Percentiles rank a stretch among this genome's conserved stretches.
These are phyloP conservation scores for Brachionus plicatilis DNA, from an alignment of 1,140 invertebrate species.

Conservation along the genomic window DNA sequence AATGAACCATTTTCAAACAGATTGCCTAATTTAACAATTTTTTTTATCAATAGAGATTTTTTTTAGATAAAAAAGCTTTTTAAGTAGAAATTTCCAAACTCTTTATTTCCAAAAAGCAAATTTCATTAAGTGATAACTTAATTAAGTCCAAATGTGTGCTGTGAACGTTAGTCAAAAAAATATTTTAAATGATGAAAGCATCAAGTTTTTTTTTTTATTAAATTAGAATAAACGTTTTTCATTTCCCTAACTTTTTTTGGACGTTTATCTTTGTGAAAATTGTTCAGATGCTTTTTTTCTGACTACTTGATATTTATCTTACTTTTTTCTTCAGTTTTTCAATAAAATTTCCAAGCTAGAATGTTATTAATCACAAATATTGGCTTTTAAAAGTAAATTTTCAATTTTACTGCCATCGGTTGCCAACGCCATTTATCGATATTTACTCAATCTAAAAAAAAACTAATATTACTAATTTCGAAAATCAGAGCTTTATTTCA, in stretches of 20 bases:
- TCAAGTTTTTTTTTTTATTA: neutral
- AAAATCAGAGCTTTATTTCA: neutral
- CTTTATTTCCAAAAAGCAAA: neutral
- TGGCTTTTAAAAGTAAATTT: neutral
- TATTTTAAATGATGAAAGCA: neutral
- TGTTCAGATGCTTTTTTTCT: neutral
- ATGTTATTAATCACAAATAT: neutral
- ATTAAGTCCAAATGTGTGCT: neutral
- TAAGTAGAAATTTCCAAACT: neutral
- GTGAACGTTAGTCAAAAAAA: neutral
- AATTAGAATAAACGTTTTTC: neutral
- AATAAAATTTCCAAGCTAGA: neutral
- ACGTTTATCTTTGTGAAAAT: neutral
- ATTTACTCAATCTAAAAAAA: neutral
- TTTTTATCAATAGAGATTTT: neutral
- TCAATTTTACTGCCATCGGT: neutral
- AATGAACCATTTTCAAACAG: neutral
- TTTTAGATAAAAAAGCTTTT: neutral
- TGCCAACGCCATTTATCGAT: neutral
- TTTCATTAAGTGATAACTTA: neutral
- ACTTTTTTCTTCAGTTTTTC: neutral
- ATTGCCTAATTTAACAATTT: neutral
- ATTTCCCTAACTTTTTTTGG: neutral
- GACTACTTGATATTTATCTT: neutral
- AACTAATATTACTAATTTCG: neutral